Evolutionary conservation across 2,797 vertebrate genomes (phyloP), one percentile per base, ranked within the genome.

Genomic region (Momotus momota): DNA sequence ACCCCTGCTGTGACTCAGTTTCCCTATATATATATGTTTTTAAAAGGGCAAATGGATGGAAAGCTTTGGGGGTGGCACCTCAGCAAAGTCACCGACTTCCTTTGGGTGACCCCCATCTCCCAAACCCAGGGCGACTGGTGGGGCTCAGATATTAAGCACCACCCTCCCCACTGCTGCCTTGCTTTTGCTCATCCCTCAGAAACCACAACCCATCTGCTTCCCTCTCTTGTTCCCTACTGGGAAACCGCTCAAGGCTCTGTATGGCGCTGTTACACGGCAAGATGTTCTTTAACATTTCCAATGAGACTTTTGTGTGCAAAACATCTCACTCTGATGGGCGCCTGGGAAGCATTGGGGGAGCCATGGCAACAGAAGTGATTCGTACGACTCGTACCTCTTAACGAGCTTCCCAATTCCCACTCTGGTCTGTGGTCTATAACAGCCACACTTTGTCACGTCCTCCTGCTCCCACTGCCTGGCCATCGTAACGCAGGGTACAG

Each of bases 261-360:
- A 10, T 38, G 18, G 84, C 93, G 93, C 90, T 46, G 82, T 71
- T 80, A 88, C 81, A 67, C 12, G 25, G 85, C 94, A 90, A 96
- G 91, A 97, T 97, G 94, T 97, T 97, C 95, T 88, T 61, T 98
- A 97, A 97, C 98, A 97, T 98, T 98, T 98, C 70, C 97, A 94
- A 92, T 29, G 35, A 87, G 91, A 96, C 90, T 97, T 97, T 81
- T 96, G 97, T 93, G 90, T 88, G 61, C 71, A 91, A 97, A 97
- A 94, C 88, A 94, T 86, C 96, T 96, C 72, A 41, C 96, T 96
- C 93, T n/a, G 31, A 64, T 3, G 20, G 79, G 88, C 5, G 94
- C 98, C 96, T 35, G 97, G 93, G 96, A 95, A 97, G 97, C 89
- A 3, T n/a, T 86, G 82, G 90, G 65, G 93, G 94, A 97, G 89